Evolutionary conservation across 2,113 vertebrate genomes (phyloP), one percentile per base, ranked within the genome.

Genomic region (Baryphthengus martii): DNA sequence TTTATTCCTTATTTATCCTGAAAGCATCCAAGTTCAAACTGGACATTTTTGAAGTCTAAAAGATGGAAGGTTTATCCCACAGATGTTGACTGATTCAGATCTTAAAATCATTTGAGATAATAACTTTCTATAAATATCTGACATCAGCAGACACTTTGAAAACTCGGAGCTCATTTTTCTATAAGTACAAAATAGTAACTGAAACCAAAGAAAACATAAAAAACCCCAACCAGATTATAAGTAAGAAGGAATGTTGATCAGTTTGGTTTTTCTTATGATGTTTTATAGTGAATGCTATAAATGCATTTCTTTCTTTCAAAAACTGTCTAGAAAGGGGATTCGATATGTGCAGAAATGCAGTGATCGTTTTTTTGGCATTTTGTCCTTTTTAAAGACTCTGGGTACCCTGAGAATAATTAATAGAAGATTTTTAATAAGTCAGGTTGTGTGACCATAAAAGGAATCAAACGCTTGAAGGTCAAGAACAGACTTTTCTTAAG

Each of bases 111-210:
- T 78, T 95, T 81, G 63, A 66, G 67, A 91, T 89, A 35, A 83
- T 91, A 85, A 85, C 72, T 76, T 88, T 74, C 92, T 96, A 73
- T 83, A 88, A 92, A 81, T 93, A 89, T 55, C 93, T 76, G 81
- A 85, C 77, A 80, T 84, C 50, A 50, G 76, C 66, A 82, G 61
- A 37, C 39, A 79, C 68, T 83, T 73, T 76, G 66, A 85, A 87
- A 78, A 39, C 37, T 90, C 25, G 83, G 58, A 50, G 39, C 76
- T 94, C 20, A 8, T 89, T 95, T 85, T 94, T 73, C 62, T 96
- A 52, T 92, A 91, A 95, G 62, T 78, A 63, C 45, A 59, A 71
- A 76, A 45, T 29, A 82, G 71, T 90, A 95, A 95, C 93, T 89
- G 91, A 92, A 96, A 49, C 47, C 92, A 95, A 96, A 97, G 86